Evolutionary conservation across 1,140 invertebrate genomes (phyloP).

Genomic region (Babylonia areolata): DNA sequence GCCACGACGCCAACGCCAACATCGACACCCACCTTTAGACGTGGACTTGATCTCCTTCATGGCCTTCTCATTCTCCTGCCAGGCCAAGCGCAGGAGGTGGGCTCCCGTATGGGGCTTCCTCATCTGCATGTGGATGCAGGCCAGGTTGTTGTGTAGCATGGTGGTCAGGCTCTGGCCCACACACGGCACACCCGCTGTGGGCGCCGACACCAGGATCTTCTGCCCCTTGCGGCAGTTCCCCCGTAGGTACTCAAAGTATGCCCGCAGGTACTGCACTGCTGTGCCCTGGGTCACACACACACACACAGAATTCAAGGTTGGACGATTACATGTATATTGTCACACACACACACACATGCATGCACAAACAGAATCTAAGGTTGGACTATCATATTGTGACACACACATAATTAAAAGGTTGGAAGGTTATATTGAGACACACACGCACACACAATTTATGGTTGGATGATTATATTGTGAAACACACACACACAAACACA

Average conservation of each 20-base stretch:
- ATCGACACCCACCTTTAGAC: conserved; percentile 27
- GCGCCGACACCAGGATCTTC: conserved; percentile 81
- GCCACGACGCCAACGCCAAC: no score
- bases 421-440: no score
- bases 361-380: no score
- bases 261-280: conserved; percentile 82
- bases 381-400: no score
- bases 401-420: no score
- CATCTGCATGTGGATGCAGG: conserved; percentile 89
- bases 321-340: no score
- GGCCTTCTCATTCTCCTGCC: conserved; percentile 86
- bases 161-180: conserved; percentile 76
- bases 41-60: conserved; percentile 73
- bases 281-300: conserved; percentile 45
- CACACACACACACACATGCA: no score
- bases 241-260: conserved; percentile 83
- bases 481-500: no score
- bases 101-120: conserved; percentile 90
- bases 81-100: conserved; percentile 89
- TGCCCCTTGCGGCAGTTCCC: conserved; percentile 84
- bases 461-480: no score
- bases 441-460: no score
- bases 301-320: no score
- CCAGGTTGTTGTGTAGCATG: conserved; percentile 93
- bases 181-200: conserved; percentile 52